Conservation (phyloP, 2,888 invertebrate genomes). For the Eupithecia dodoneata region DNA sequence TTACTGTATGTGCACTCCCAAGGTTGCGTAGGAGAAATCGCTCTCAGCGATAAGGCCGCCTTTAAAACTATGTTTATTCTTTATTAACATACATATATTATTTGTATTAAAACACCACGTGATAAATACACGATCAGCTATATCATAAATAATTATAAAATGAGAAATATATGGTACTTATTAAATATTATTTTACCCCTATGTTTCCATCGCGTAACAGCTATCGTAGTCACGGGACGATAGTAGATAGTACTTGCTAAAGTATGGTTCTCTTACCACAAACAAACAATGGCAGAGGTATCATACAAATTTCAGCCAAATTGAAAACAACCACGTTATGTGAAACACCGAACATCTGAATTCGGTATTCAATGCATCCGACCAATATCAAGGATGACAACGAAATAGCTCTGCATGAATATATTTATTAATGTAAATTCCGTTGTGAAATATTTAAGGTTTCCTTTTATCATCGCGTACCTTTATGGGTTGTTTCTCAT, state of each 20-base stretch:
- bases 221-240: no score
- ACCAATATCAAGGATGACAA: slow-evolving; percentile 5
- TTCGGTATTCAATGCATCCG: slow-evolving; percentile 9
- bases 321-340: not conserved
- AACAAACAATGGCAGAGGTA: not conserved
- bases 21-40: no score
- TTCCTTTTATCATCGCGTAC: not conserved
- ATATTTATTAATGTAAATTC: slow-evolving; percentile 7
- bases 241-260: not conserved
- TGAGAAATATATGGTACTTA: no score
- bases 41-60: no score
- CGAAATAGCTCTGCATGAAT: slow-evolving; percentile 4
- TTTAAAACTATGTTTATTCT: no score
- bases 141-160: no score
- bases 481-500: not conserved
- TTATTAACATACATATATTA: no score
- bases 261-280: not conserved
- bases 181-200: no score
- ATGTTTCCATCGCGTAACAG: no score
- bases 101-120: no score
- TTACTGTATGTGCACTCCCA: no score
- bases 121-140: no score
- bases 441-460: slow-evolving; percentile 1
- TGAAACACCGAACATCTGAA: not conserved
- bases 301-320: not conserved